These are phyloP conservation scores for Bambusicola thoracicus DNA, from an alignment of 2,113 vertebrate genomes.

Conservation along the genomic window DNA sequence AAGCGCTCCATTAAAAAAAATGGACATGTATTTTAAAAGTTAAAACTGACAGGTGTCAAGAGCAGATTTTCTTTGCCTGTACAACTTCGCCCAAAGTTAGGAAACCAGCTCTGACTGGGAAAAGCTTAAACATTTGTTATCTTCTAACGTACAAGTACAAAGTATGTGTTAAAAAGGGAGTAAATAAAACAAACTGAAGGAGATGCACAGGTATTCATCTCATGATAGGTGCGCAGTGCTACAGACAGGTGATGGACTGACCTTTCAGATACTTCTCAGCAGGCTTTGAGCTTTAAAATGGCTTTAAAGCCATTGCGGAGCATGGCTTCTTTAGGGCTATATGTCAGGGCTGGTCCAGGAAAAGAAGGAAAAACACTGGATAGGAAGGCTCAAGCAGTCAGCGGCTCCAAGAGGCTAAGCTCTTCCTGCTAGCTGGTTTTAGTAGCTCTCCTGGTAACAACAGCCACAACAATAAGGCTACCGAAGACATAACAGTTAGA, in stretches of 20 bases:
- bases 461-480: neutral
- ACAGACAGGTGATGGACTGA: neutral
- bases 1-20: neutral
- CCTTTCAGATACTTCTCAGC: neutral
- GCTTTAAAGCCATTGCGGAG: neutral
- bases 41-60: constrained; percentile 21
- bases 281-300: neutral
- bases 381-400: rapidly evolving
- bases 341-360: neutral
- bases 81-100: neutral
- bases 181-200: neutral
- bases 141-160: neutral
- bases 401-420: neutral
- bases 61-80: neutral
- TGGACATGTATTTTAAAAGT: neutral
- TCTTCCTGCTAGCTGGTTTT: neutral
- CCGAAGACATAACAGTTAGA: neutral
- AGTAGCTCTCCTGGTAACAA: neutral
- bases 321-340: neutral
- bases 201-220: neutral
- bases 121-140: neutral
- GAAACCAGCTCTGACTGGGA: neutral
- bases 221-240: rapidly evolving
- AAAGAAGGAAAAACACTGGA: neutral
- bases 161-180: neutral